These are phyloP conservation scores for Hippocampus zosterae DNA, from an alignment of 2,113 vertebrate genomes.

Conservation along the genomic window DNA sequence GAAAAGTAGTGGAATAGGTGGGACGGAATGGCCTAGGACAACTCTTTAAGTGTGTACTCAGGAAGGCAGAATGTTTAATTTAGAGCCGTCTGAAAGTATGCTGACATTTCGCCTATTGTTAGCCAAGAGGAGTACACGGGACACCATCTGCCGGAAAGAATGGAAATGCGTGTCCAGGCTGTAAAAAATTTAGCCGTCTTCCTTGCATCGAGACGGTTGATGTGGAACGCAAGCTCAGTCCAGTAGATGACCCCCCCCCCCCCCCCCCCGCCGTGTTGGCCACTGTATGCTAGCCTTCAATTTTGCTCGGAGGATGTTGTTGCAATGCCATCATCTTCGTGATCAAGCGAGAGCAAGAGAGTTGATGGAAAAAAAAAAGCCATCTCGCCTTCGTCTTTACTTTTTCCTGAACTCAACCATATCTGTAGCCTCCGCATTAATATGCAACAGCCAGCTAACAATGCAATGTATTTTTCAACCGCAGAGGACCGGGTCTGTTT, in stretches of 20 bases:
- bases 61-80: constrained; percentile 68
- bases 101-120: constrained; percentile 71
- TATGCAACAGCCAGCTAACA: neutral
- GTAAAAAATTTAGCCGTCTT: constrained; percentile 60
- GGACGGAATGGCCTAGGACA: constrained; percentile 28
- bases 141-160: constrained; percentile 57
- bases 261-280: neutral
- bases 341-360: constrained; percentile 1
- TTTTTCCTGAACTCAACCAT: neutral
- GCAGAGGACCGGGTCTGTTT: neutral
- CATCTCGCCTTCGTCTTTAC: constrained; percentile 4
- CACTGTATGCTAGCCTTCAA: constrained; percentile 26
- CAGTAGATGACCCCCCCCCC: constrained; percentile 21
- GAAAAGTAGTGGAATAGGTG: constrained; percentile 31
- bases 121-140: constrained; percentile 60
- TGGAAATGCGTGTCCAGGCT: constrained; percentile 63
- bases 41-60: constrained; percentile 52
- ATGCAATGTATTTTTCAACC: neutral
- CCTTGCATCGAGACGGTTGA: constrained; percentile 23
- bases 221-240: constrained; percentile 17
- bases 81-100: constrained; percentile 64
- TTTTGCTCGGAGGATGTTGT: constrained; percentile 15
- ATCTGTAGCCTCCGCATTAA: constrained; percentile 1
- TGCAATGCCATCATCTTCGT: constrained; percentile 19
- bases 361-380: constrained; percentile 1